Evolutionary conservation across 2,888 invertebrate genomes (phyloP), one percentile per base, ranked within the genome.

Genomic region (Stegophylla sp.): DNA sequence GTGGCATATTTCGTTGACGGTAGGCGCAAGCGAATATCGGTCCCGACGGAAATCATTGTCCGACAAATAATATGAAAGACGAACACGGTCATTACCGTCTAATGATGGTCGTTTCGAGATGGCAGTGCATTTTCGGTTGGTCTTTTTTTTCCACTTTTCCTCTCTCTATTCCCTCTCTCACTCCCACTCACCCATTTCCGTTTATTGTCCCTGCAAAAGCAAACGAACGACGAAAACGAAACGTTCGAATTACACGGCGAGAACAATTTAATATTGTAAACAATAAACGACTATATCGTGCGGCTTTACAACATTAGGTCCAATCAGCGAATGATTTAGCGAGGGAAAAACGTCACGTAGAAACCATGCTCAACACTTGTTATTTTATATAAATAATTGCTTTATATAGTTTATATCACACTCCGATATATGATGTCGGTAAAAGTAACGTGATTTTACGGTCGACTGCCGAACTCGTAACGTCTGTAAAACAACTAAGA

Each of bases 11-110:
- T 20, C 7, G 73, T 74, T 74, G 28, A n/a, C n/a, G n/a, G n/a
- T n/a, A n/a, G n/a, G n/a, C 28, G 28, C 41, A 26, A 17, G 20
- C 17, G 61, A 48, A 48, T 61, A 43, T 71, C 20, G 26, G 43
- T 66, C 64, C 41, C 66, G 13, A n/a, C 1, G 56, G 66, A 56
- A 51, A 56, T 67, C 45, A 56, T 76, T 76, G 56, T 56, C 67
- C 41, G 20, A 56, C 67, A 43, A 76, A 76, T 56, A 56, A 56
- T 66, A 76, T 23, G 66, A 45, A n/a, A n/a, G 26, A 76, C 51
- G 56, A 75, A 56, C 67, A 23, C 66, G 45, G n/a, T 76, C 76
- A 76, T 76, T 76, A 76, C 28, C 67, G 43, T 76, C 67, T 76
- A 76, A 76, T 76, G 67, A 76, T 56, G 67, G 51, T 56, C 26